Conservation (phyloP, 1,140 invertebrate species). For the Zaprionus ghesquierei region DNA sequence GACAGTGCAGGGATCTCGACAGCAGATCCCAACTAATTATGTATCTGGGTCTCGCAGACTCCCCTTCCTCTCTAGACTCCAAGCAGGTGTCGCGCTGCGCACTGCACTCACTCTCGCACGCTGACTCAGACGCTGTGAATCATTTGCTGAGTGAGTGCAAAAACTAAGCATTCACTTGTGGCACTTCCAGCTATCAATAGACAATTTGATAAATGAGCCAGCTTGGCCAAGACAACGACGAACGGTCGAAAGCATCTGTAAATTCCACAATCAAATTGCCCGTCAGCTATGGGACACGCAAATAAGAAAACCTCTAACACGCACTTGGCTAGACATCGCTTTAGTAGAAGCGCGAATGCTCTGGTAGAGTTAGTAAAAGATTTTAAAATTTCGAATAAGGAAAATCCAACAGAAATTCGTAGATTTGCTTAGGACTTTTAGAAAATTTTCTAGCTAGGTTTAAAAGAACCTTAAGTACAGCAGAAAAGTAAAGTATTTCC, state of each 20-base stretch:
- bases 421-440: no score
- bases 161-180: conserved; percentile 45
- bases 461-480: no score
- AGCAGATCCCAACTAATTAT: conserved; percentile 55
- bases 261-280: conserved; percentile 66
- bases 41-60: conserved; percentile 51
- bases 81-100: conserved; percentile 47
- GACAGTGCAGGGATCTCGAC: conserved; percentile 21
- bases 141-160: conserved; percentile 55
- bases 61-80: neutral
- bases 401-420: no score
- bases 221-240: conserved; percentile 29
- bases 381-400: no score
- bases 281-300: conserved; percentile 70
- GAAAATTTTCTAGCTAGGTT: no score
- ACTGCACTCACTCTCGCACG: conserved; percentile 2
- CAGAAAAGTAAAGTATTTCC: no score
- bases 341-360: no score
- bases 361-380: no score
- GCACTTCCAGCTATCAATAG: conserved; percentile 60
- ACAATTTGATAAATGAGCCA: conserved; percentile 73
- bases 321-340: neutral
- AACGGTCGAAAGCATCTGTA: conserved; percentile 43
- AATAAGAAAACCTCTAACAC: conserved; percentile 45
- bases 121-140: conserved; percentile 64